Base-by-base conservation (phyloP, 2,113 vertebrate species). In the Mormyrus iriodes region DNA sequence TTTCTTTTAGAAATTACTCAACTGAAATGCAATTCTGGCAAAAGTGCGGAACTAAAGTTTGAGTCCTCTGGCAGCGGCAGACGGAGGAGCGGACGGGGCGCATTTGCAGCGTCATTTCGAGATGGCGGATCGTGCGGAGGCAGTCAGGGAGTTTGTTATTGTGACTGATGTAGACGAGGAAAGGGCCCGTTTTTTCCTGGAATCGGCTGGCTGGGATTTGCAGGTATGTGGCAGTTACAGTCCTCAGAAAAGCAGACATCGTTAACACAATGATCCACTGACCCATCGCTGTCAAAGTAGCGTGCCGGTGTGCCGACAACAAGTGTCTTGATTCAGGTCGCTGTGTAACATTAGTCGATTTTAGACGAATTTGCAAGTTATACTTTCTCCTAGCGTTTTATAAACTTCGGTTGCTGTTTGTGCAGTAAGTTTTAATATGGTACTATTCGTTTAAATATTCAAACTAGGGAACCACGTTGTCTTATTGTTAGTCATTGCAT, bases 151-250 rank as follows among this genome's bases (percentile, higher is more conserved):
- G 94, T 99, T 99, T 91, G 97, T 99, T 89, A 96, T 97, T 48
- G 98, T 99, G 85, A 99, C 98, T 44, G 98, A 97, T 89, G 95
- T 95, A 19, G 98, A 99, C 86, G 98, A 98, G 91, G 97, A 98
- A 90, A 94, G 98, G 88, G 97, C 98, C 91, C 96, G 97, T 0
- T 98, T 99, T 91, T 99, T 98, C 92, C 93, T 99, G 15, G 98
- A 99, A 93, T 99, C 98, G 1, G 96, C 98, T 1, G 97, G 97
- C 8, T 98, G 98, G 97, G 97, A 99, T 89, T 93, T 99, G 15
- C 98, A 99, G 97, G 98, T 98, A 91, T 21, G 90, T 15, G 5
- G 35, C 24, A 31, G 21, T 8, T 3, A 52, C 4, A 35, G 49
- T 52, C 49, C 49, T 35, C n/a, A 86, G n/a, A 86, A 48, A 46